Base-by-base conservation (phyloP, 2,888 invertebrate genomes). In the Lochmaea crataegi region DNA sequence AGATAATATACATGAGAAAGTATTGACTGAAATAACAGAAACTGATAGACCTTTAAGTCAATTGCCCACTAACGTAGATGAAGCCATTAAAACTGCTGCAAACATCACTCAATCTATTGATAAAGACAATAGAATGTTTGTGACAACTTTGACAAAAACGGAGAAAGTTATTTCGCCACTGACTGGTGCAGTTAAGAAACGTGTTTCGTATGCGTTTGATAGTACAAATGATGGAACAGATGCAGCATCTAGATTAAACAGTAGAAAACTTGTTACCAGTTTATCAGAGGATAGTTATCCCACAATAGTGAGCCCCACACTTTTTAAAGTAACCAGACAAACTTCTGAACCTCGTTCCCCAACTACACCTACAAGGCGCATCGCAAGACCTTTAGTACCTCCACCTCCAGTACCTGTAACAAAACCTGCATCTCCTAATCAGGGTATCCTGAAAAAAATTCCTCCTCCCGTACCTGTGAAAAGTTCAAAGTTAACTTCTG, bases 401-500 rank as follows among this genome's bases (percentile, higher is more conserved):
- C 76, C 76, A 22, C 77, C 77, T n/a, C 73, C 75, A 3, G 66
- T 75, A 56, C 78, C 78, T 26, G 48, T 70, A 32, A 75, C 75
- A 69, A 75, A 74, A 72, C 2, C 77, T 75, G n/a, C 77, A 77
- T 63, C 76, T 75, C 2, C 53, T 12, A 32, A n/a, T 10, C 18
- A 22, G 22, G 42, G 68, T 77, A 22, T 77, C 16, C 9, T 57
- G 6, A 80, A 78, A 74, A 79, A 78, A 61, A 66, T 73, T 12
- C 80, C 80, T 32, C 80, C 81, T 32, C 79, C 79, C 2, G 72
- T 81, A 32, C 80, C 81, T 14, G 61, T 61, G 3, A 80, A 78
- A 68, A 71, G 77, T 26, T 76, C 79, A 14, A 74, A 74, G 65
- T 73, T 80, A 51, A 77, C 76, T 71, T 69, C 79, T 65, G 78